Evolutionary conservation across 2,797 vertebrate genomes (phyloP), one percentile per base, ranked within the genome.

Genomic region (Myotis pilosus): DNA sequence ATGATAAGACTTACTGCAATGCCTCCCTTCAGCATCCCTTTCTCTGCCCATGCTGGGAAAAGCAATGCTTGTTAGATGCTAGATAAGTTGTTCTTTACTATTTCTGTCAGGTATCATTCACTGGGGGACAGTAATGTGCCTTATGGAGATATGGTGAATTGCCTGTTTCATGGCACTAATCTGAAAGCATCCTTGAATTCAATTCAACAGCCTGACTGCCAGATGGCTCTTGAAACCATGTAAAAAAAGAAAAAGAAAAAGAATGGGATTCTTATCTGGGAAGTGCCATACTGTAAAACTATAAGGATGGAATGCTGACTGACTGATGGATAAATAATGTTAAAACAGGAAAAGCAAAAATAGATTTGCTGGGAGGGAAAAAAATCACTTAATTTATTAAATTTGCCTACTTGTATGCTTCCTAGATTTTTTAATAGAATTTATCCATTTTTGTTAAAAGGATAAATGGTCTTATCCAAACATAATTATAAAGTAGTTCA

Each of bases 151-250:
- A 80, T 0, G 7, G 94, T 72, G 91, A 95, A 96, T 95, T 95
- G 85, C 64, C 91, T 94, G 87, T 94, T 97, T 96, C 87, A 89
- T 93, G 89, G 91, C 64, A 79, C 78, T 53, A 81, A 91, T 92
- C 91, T 96, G 92, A 97, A 97, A 96, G 95, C 84, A 94, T 92
- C 94, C 87, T 85, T 92, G 92, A 95, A 86, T 89, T 96, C 95
- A 87, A 33, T 94, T 97, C 91, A 95, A 55, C 53, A 94, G 81
- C n/a, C 84, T 95, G 91, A 87, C 84, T 92, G 79, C 80, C 94
- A 95, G 89, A 93, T 74, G 53, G 75, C 84, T 91, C 72, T 84
- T 74, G 78, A 92, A 95, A 81, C 74, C 49, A 79, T 41, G 12
- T 71, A 49, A 64, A 87, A 20, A 38, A 49, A 75, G 9, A 11